Conservation (phyloP, 2,797 vertebrate genomes). For the Lithobates sylvaticus region DNA sequence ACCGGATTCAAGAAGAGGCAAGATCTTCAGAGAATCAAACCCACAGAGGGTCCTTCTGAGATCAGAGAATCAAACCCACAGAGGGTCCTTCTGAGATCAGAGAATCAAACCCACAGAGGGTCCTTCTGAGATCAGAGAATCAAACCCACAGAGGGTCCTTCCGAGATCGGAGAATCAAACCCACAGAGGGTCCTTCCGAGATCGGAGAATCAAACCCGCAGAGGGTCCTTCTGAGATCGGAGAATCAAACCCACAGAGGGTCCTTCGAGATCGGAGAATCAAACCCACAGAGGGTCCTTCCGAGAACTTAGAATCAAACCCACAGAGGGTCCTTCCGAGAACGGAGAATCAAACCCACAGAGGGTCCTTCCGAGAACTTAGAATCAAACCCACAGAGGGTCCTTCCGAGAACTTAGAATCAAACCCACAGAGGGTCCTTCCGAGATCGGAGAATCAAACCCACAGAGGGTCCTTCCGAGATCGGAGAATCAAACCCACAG, state of each 20-base stretch:
- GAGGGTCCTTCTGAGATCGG: no score
- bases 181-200: no score
- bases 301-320: not conserved
- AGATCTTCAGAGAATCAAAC: not conserved
- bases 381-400: not conserved
- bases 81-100: no score
- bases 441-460: not conserved
- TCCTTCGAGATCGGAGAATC: not conserved
- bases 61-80: not conserved
- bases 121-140: no score
- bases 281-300: no score
- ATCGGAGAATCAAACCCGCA: not conserved
- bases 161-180: not conserved
- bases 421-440: no score
- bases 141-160: no score
- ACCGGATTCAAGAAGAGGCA: slow-evolving; percentile 12
- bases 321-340: no score
- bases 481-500: not conserved
- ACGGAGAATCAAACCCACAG: not conserved
- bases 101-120: not conserved
- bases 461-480: no score
- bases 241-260: not conserved
- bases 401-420: no score
- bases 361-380: no score
- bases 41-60: not conserved